These are phyloP conservation scores for Mus caroli DNA, from an alignment of 2,797 vertebrate species.

Conservation along the genomic window DNA sequence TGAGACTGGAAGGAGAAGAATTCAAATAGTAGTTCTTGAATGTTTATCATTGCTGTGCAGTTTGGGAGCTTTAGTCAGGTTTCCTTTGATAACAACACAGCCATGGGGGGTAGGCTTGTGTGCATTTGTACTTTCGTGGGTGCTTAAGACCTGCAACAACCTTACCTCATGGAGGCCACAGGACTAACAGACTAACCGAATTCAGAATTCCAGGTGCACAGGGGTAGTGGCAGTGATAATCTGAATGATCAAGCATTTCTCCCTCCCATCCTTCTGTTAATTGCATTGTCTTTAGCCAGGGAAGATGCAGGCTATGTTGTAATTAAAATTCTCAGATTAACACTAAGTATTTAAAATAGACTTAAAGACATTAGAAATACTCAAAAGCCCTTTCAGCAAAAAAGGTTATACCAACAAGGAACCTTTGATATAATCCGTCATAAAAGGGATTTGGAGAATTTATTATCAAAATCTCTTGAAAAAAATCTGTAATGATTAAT, in stretches of 20 bases:
- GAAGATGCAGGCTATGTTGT: neutral
- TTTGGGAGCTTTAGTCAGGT: neutral
- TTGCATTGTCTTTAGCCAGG: neutral
- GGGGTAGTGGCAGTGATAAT: neutral
- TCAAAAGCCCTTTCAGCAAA: neutral
- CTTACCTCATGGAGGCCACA: neutral
- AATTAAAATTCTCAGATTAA: slow-evolving; percentile 18
- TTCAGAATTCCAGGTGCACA: neutral
- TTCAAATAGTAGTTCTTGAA: neutral
- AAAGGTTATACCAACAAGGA: neutral
- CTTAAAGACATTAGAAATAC: neutral
- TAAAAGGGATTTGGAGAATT: neutral
- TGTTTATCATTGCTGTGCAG: neutral
- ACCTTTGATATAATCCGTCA: neutral
- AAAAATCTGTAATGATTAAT: slow-evolving; percentile 22
- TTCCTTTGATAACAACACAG: neutral
- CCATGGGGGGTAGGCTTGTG: neutral
- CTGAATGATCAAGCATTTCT: slow-evolving; percentile 4
- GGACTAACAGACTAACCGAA: neutral
- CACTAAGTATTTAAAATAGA: slow-evolving; percentile 14
- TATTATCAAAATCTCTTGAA: slow-evolving; percentile 62
- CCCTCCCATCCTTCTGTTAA: neutral
- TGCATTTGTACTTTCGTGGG: neutral
- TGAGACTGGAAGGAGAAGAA: neutral
- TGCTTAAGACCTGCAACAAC: neutral